Evolutionary conservation across 1,140 invertebrate species (phyloP), one percentile per base, ranked within the genome.

Genomic region (Chrysoperla carnea): DNA sequence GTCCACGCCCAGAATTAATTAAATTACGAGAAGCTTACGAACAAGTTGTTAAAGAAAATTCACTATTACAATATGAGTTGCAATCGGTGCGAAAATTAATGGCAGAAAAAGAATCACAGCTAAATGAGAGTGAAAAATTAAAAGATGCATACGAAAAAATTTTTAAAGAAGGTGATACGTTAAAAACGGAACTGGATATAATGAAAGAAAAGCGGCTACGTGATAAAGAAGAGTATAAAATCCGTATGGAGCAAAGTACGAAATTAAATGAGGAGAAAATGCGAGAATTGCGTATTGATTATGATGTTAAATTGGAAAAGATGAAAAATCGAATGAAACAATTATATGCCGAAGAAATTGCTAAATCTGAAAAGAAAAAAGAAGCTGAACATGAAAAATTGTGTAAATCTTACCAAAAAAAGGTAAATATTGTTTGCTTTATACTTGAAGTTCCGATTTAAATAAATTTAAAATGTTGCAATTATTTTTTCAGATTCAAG

Each of bases 281-380:
- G 0, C 62, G 63, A 52, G 70, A 75, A 41, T 63, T 76, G 11
- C 60, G 72, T 12, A 60, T 64, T 6, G 72, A 76, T 48, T 73
- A 76, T 56, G 74, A 77, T 50, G 69, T 69, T 43, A 78, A 78
- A 58, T 57, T 78, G 47, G 72, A 71, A 45, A 67, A 71, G 55
- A 76, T 78, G 72, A 78, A 76, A 51, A 61, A 65, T 7, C 75
- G 74, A 70, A 76, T 78, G 72, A 14, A 29, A 46, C 27, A 29
- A 8, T 13, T 15, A 31, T 23, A 6, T 11, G 5, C 9, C 62
- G 53, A 64, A 35, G 52, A 56, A 29, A 43, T 67, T 11, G 67
- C 64, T 38, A 58, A 55, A 44, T 58, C 61, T 39, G 64, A 68
- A 50, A 49, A 63, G n/a, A 56, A 56, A 5, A 64, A 64, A 46